Base-by-base conservation (phyloP, 2,797 vertebrate genomes). In the Taeniopygia guttata region DNA sequence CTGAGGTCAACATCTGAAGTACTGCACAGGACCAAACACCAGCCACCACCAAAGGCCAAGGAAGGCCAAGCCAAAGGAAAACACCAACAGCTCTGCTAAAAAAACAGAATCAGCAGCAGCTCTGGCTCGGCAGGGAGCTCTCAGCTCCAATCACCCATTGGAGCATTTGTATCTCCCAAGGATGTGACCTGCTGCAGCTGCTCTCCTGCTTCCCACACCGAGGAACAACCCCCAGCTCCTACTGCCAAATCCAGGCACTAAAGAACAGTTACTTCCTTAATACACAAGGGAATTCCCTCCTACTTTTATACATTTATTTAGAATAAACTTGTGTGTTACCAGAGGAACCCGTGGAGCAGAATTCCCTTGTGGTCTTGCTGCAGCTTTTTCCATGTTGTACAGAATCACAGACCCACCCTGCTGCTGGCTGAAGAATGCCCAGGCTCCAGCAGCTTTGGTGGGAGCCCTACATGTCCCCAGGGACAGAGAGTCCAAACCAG, bases 1-100 rank as follows among this genome's bases (percentile, higher is more conserved):
- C 43, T 2, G 25, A 73, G 83, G 42, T 25, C 19, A 12, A 1
- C 0, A 0, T 3, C 51, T 4, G 0, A 25, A 42, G 40, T 1
- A 15, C 42, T 26, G 56, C 5, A 23, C 0, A 0, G 87, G 64
- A 69, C 40, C 40, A 60, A 36, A 17, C 27, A 10, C 15, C 16
- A 80, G 59, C 59, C 54, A 30, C 3, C 36, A 16, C 36, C 21
- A 1, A 54, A 55, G 63, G 74, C 74, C 64, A 30, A 21, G 66
- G 34, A 42, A 76, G 16, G 52, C 15, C 59, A 73, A 54, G 34
- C 16, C 51, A 40, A 87, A 74, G 42, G 38, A 36, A 69, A 67
- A 70, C 11, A 2, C 12, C 45, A 38, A 32, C 1, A 45, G 30
- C 16, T 83, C n/a, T 16, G 16, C 58, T 66, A 19, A 26, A 36